Evolutionary conservation across 1,140 invertebrate genomes (phyloP).

Genomic region (Tenebrio molitor): DNA sequence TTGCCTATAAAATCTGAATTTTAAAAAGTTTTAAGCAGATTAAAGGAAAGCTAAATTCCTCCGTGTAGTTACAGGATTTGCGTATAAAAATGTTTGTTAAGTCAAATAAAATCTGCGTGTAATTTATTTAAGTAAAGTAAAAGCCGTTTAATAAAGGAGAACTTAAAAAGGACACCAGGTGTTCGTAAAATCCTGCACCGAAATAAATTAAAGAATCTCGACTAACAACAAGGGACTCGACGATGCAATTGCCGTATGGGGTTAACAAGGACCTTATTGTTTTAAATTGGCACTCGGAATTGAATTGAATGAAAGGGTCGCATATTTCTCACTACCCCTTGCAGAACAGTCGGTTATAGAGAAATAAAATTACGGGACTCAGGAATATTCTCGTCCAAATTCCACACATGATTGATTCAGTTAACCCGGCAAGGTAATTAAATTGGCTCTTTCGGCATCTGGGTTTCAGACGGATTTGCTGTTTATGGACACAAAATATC

Average conservation of each 20-base stretch:
- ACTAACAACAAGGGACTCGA: constrained; percentile 47
- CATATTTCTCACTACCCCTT: constrained; percentile 40
- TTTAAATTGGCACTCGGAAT: constrained; percentile 42
- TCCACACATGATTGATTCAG: constrained; percentile 31
- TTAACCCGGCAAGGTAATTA: constrained; percentile 25
- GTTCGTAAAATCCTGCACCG: constrained; percentile 38
- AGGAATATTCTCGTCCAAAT: constrained; percentile 28
- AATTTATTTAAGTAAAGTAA: not conserved
- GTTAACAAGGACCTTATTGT: constrained; percentile 45
- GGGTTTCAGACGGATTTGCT: constrained; percentile 3
- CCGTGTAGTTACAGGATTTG: no score
- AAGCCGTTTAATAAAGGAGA: constrained; percentile 28
- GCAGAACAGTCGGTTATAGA: constrained; percentile 31
- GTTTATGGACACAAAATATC: not conserved
- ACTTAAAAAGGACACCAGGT: constrained; percentile 45
- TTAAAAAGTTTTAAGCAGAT: no score
- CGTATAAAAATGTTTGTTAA: no score
- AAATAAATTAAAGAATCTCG: constrained; percentile 47
- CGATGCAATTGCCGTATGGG: constrained; percentile 44
- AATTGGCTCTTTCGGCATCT: constrained; percentile 28
- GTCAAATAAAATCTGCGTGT: no score
- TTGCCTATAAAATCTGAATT: no score
- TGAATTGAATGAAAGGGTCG: constrained; percentile 34
- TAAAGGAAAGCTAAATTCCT: no score
- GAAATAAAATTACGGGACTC: constrained; percentile 36